A percentile compares a stretch with the other conserved stretches of the same genome.
Evolutionary conservation across 2,113 vertebrate species (phyloP).

Genomic region (Mionectes macconnelli): DNA sequence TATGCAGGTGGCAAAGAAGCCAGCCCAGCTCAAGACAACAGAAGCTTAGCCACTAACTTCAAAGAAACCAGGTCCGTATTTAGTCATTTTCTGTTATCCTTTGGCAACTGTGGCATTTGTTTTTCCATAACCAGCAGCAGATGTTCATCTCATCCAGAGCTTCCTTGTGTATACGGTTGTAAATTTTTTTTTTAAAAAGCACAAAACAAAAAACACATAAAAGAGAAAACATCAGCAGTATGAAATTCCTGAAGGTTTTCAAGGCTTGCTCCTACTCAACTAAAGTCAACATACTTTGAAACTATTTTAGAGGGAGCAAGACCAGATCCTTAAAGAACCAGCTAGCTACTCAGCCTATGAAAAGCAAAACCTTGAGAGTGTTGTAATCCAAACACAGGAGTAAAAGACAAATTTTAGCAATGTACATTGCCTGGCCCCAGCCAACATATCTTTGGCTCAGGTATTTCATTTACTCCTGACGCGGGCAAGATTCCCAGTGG

Average conservation of each 20-base stretch:
- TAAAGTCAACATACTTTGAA: neutral
- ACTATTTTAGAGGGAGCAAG: neutral
- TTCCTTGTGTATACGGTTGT: neutral
- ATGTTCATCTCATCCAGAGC: slow-evolving; percentile 38
- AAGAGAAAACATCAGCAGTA: slow-evolving; percentile 29
- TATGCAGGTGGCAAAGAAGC: neutral
- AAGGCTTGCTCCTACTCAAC: slow-evolving; percentile 8
- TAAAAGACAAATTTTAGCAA: neutral
- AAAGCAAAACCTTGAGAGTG: slow-evolving; percentile 17
- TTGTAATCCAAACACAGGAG: neutral
- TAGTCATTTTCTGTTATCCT: neutral
- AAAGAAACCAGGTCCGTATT: neutral
- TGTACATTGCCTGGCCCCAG: neutral
- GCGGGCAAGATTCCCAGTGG: neutral
- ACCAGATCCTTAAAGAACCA: slow-evolving; percentile 6
- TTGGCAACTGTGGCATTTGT: neutral
- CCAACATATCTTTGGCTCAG: neutral
- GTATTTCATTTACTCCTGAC: neutral
- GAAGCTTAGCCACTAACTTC: neutral
- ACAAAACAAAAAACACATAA: neutral
- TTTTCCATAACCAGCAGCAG: neutral
- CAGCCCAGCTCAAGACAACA: neutral
- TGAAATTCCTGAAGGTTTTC: slow-evolving; percentile 42
- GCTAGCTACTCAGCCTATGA: neutral
- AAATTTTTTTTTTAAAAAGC: neutral